phyloP scores from a whole-genome alignment of 2,113 vertebrate species.

The Pomatostomus ruficeps region DNA sequence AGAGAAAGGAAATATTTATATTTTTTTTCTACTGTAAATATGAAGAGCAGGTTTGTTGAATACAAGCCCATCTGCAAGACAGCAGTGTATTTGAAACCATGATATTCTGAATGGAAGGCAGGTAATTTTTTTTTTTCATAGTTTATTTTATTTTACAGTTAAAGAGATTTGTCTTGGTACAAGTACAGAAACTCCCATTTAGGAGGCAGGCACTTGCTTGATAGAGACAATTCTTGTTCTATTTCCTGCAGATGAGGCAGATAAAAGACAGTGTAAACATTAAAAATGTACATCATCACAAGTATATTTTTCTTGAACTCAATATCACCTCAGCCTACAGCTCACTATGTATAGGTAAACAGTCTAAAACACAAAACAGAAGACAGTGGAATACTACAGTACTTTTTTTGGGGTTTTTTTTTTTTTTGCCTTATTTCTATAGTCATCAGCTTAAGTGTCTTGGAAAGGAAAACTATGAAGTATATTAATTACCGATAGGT shows the following conservation, averaged over 20 bases:
- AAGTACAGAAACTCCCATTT: not conserved
- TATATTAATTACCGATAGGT: not conserved
- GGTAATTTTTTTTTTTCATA: not conserved
- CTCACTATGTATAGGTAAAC: not conserved
- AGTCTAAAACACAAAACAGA: not conserved
- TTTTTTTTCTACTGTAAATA: not conserved
- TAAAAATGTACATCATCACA: not conserved
- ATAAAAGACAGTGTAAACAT: not conserved
- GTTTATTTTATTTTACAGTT: not conserved
- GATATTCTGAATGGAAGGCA: not conserved
- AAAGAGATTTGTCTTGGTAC: not conserved
- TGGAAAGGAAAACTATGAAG: not conserved
- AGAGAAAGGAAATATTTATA: not conserved
- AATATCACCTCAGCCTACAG: not conserved
- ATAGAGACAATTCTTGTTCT: not conserved
- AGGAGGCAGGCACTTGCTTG: not conserved
- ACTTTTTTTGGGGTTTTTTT: too few relatives aligned
- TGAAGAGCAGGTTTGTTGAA: not conserved
- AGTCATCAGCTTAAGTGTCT: constrained; percentile 28
- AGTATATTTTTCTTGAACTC: not conserved
- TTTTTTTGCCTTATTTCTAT: not conserved
- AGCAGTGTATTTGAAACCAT: not conserved
- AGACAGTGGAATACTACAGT: not conserved
- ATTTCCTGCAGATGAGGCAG: not conserved
- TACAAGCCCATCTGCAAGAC: not conserved